Evolutionary conservation across 2,888 invertebrate genomes (phyloP).

Genomic region (Callinectes sapidus): DNA sequence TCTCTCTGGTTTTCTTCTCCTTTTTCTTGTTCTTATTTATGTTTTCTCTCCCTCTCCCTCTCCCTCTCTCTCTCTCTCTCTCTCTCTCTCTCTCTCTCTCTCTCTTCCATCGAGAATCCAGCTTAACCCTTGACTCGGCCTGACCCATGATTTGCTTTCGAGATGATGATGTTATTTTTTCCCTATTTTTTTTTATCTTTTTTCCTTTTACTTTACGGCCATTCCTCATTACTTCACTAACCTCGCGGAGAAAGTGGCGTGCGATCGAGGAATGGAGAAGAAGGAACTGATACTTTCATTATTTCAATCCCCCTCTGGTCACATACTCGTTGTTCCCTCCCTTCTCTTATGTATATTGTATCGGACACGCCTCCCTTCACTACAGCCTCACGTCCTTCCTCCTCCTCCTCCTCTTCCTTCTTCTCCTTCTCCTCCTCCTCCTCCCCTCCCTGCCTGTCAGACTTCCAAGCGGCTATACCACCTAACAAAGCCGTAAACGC

Average conservation of each 20-base stretch:
- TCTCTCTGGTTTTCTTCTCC: neutral
- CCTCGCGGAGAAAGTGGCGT: neutral
- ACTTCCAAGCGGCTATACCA: neutral
- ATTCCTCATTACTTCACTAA: neutral
- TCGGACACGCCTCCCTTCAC: neutral
- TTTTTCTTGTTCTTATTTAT: neutral
- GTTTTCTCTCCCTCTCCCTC: conserved; percentile 10
- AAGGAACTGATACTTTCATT: neutral
- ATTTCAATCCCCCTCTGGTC: neutral
- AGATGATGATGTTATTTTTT: neutral
- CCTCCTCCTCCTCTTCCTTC: neutral
- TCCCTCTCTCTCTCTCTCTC: conserved; percentile 8
- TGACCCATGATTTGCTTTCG: conserved; percentile 27
- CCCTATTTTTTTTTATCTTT: neutral
- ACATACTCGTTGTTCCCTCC: neutral
- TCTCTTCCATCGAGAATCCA: neutral
- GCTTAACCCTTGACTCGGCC: neutral
- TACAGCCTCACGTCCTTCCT: neutral
- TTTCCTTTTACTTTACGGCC: neutral
- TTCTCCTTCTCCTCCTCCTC: too few species aligned
- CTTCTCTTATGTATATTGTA: neutral
- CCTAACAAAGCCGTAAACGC: conserved; percentile 14
- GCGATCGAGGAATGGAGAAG: neutral
- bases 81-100: conserved; percentile 33
- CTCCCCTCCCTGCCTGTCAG: neutral